Evolutionary conservation across 1,140 invertebrate genomes (phyloP).

Genomic region (Polypedilum pembai): DNA sequence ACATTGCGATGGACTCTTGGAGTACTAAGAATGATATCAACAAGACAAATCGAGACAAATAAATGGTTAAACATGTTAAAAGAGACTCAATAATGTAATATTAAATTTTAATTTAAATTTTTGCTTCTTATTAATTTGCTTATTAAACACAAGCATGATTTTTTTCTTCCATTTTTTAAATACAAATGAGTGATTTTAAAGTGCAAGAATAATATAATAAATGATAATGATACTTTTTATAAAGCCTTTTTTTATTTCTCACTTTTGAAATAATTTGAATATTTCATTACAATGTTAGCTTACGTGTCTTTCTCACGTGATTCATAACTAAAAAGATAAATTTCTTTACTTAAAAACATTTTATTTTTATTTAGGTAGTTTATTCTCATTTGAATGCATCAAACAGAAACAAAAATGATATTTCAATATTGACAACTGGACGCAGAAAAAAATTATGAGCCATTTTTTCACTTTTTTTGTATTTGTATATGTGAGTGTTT

Average conservation of each 20-base stretch:
- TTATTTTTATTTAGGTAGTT: too few relatives aligned
- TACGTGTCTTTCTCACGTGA: neutral
- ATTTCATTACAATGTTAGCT: neutral
- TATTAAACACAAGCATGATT: neutral
- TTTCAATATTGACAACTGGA: neutral
- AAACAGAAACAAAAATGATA: neutral
- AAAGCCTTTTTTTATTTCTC: too few relatives aligned
- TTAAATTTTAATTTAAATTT: neutral
- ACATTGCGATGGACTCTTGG: neutral
- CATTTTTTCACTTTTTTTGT: neutral
- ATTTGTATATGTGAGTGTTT: neutral
- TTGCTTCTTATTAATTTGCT: neutral
- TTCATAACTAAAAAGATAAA: neutral
- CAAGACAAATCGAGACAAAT: neutral
- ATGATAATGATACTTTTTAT: too few relatives aligned
- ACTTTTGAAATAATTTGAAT: too few relatives aligned
- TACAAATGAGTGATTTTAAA: neutral
- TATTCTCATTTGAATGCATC: neutral
- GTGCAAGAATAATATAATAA: too few relatives aligned
- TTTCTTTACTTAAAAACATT: neutral
- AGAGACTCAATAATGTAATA: neutral
- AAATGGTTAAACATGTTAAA: neutral
- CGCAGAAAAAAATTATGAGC: neutral
- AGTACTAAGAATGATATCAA: neutral
- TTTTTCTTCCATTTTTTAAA: neutral